Conservation (phyloP, 1,140 invertebrate genomes). For the Oryzaephilus surinamensis region DNA sequence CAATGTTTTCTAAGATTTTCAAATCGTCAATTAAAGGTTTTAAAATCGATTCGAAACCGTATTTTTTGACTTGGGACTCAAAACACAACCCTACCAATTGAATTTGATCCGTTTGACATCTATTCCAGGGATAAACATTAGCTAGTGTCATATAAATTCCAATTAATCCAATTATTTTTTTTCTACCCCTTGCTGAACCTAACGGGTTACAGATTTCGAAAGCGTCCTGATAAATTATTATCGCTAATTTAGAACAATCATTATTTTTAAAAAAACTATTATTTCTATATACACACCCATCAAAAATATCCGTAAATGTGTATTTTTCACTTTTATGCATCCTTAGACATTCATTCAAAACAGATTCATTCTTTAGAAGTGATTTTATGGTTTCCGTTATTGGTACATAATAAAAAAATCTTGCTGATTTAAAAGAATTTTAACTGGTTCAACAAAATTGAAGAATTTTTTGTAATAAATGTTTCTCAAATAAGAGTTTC, state of each 20-base stretch:
- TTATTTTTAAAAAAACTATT: constrained; percentile 28
- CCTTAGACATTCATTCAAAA: constrained; percentile 14
- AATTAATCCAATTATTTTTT: constrained; percentile 32
- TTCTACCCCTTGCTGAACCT: constrained; percentile 26
- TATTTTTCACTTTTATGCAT: constrained; percentile 4
- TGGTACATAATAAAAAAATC: constrained; percentile 25
- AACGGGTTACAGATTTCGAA: constrained; percentile 34
- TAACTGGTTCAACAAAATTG: constrained; percentile 15
- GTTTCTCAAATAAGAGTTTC: constrained; percentile 7
- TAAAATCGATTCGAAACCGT: constrained; percentile 24
- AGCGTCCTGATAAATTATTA: constrained; percentile 32
- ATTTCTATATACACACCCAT: constrained; percentile 24
- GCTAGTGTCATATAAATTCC: constrained; percentile 30
- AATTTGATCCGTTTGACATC: constrained; percentile 18
- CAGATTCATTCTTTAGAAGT: constrained; percentile 20
- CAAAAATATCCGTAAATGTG: constrained; percentile 25
- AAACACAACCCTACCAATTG: constrained; percentile 27
- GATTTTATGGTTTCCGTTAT: constrained; percentile 20
- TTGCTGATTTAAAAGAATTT: not conserved
- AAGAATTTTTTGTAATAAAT: constrained; percentile 21
- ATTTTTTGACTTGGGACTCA: constrained; percentile 21
- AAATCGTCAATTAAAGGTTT: constrained; percentile 27
- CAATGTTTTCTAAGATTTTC: constrained; percentile 23
- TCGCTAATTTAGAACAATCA: constrained; percentile 17
- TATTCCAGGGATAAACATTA: constrained; percentile 11